Evolutionary conservation across 2,113 vertebrate species (phyloP).

Genomic region (Argyrosomus japonicus): DNA sequence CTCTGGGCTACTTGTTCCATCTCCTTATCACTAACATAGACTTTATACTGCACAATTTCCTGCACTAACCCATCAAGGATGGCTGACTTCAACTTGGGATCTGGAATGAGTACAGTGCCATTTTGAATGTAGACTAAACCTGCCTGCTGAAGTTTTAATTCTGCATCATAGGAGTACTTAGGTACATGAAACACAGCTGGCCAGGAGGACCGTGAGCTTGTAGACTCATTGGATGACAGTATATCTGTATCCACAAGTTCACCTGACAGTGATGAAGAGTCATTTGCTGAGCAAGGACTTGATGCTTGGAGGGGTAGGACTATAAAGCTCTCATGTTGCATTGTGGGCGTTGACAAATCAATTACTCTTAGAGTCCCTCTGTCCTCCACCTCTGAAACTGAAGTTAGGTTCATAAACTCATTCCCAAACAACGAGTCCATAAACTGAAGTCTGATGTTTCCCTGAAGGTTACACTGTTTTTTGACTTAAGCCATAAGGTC

Average conservation of each 20-base stretch:
- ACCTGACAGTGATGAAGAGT: too few relatives aligned
- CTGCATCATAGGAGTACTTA: conserved; percentile 9
- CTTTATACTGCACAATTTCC: conserved; percentile 3
- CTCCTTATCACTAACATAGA: background rate
- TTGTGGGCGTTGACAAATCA: too few relatives aligned
- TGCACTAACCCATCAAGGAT: background rate
- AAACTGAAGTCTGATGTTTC: conserved; percentile 6
- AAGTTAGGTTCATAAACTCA: background rate
- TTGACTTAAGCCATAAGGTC: background rate
- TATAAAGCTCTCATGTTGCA: too few relatives aligned
- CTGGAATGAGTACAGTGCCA: conserved; percentile 14
- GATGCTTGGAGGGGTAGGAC: too few relatives aligned
- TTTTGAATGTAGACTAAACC: conserved; percentile 19
- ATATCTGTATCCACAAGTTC: background rate
- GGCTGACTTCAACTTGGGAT: conserved; percentile 7
- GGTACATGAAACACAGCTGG: conserved; percentile 41
- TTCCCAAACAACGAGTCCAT: conserved; percentile 5
- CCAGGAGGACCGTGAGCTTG: too few relatives aligned
- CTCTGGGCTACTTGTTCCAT: conserved; percentile 8
- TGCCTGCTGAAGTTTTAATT: conserved; percentile 49
- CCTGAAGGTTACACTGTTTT: background rate
- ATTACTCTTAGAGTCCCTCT: background rate
- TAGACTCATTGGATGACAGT: too few relatives aligned
- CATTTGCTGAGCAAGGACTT: too few relatives aligned
- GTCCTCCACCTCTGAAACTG: background rate